Percentiles rank a stretch among this genome's conserved stretches.
phyloP scores from a whole-genome alignment of 2,888 invertebrate species.

The Caenorhabditis sinica region DNA sequence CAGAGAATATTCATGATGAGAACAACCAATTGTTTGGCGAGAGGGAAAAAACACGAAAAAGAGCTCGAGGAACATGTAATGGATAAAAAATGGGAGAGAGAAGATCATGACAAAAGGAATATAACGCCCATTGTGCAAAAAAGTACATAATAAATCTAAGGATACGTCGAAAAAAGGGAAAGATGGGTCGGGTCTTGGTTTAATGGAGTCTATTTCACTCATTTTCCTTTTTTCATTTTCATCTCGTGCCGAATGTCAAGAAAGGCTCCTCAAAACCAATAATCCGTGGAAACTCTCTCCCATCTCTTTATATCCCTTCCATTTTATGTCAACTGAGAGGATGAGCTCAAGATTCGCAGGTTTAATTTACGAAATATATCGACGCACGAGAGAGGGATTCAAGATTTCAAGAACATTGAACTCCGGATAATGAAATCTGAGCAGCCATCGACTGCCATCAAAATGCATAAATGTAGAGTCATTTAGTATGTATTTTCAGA shows the following conservation, averaged over 20 bases:
- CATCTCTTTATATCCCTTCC: background rate
- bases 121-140: slow-evolving; percentile 39
- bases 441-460: background rate
- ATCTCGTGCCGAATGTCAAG: slow-evolving; percentile 51
- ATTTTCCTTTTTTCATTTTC: slow-evolving; percentile 55
- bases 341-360: slow-evolving; percentile 15
- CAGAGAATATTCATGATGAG: slow-evolving; percentile 41
- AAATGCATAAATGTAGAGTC: too few relatives aligned
- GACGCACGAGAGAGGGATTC: background rate
- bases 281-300: slow-evolving; percentile 55
- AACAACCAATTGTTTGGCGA: slow-evolving; percentile 14
- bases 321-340: slow-evolving; percentile 11
- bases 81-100: slow-evolving; percentile 1
- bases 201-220: slow-evolving; percentile 51
- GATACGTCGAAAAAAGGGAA: slow-evolving; percentile 30
- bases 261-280: slow-evolving; percentile 62
- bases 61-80: slow-evolving; percentile 6
- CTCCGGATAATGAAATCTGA: slow-evolving; percentile 7
- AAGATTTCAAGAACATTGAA: slow-evolving; percentile 25
- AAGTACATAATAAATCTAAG: slow-evolving; percentile 59
- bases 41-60: slow-evolving; percentile 4
- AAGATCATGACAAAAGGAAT: slow-evolving; percentile 13
- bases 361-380: slow-evolving; percentile 5
- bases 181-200: slow-evolving; percentile 41
- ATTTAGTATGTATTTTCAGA: too few relatives aligned